Evolutionary conservation across 2,888 invertebrate genomes (phyloP), one percentile per base, ranked within the genome.

Genomic region (Phaonia tiefii): DNA sequence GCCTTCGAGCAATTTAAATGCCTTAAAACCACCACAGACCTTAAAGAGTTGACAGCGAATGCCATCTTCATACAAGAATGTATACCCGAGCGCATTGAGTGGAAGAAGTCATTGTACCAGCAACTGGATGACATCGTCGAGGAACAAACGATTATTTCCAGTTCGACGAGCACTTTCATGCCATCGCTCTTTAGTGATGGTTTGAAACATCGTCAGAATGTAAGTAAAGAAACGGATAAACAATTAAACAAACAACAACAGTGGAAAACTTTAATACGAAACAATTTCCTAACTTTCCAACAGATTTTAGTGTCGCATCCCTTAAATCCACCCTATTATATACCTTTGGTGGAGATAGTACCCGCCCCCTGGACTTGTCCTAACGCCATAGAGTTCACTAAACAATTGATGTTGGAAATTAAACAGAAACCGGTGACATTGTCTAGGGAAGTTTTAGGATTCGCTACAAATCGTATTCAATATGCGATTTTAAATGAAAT

Each of bases 251-350:
- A 31, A 49, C 13, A 63, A 46, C 46, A 46, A 31, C 13, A 58
- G 11, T 11, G n/a, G n/a, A 58, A 13, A 37, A 26, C 26, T 8
- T 31, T 58, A 7, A n/a, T 13, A 26, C 3, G 17, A 46, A 49
- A 20, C 49, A 20, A 37, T 56, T 39, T 10, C 22, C 10, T 49
- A 56, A 10, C 66, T 5, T 39, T 46, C 31, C 72, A 73, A 20
- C 63, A 90, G 90, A 86, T 91, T 72, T 84, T 91, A 11, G 97
- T 98, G 3, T 95, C 96, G 0, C 98, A 99, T 91, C 99, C 98
- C 89, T 96, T 98, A 0, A 99, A 99, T 89, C 99, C 99, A 0
- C 99, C 99, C 0, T 98, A 98, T 89, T 98, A 97, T 88, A 97
- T 98, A 60, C 98, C 98, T 0, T 92, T 99, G 39, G 97, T 98